Conservation (phyloP, 1,140 invertebrate genomes). For the Neotoxoptera formosana region DNA sequence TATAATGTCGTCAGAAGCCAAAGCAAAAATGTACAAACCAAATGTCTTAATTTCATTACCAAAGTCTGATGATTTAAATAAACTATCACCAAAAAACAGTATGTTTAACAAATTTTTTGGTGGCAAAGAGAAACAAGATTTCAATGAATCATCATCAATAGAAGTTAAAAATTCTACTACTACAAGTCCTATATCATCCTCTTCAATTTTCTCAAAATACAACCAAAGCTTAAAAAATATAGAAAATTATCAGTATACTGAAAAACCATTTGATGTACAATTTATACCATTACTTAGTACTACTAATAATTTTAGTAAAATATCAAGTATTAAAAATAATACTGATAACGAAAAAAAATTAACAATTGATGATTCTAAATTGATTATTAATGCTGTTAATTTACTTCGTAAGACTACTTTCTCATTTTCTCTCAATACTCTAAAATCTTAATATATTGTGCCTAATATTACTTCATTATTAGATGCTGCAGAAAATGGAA, state of each 20-base stretch:
- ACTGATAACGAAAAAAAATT: background rate
- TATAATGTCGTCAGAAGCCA: background rate
- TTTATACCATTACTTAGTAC: background rate
- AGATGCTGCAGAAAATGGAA: background rate
- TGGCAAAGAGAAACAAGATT: background rate
- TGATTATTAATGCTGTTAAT: background rate
- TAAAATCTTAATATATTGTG: background rate
- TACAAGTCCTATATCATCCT: background rate
- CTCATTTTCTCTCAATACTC: too few relatives aligned
- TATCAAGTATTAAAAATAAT: background rate
- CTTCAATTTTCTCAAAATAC: background rate
- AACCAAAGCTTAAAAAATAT: background rate
- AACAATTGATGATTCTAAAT: background rate
- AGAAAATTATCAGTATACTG: background rate
- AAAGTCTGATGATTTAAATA: background rate
- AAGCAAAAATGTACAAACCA: background rate
- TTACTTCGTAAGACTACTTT: background rate
- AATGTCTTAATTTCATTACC: constrained; percentile 27
- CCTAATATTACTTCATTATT: background rate
- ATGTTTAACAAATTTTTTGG: background rate
- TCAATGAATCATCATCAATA: background rate
- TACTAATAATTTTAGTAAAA: background rate
- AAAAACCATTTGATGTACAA: background rate
- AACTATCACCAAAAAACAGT: background rate
- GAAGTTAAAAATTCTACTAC: background rate